Percentiles rank a stretch among this genome's conserved stretches.
These are phyloP conservation scores for Casuarius casuarius DNA, from an alignment of 2,113 vertebrate species.

Conservation along the genomic window DNA sequence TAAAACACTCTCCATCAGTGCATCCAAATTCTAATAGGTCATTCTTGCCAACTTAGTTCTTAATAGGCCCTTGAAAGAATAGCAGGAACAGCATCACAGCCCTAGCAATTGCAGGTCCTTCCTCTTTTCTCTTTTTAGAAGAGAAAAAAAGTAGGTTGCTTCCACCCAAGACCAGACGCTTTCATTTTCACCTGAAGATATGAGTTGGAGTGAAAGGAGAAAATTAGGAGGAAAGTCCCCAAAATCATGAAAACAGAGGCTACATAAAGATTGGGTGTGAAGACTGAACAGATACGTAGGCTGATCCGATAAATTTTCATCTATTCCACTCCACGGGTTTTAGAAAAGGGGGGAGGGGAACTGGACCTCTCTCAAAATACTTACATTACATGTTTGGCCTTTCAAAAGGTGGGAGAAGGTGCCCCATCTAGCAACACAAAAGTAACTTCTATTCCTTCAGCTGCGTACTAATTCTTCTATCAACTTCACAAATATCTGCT, in stretches of 20 bases:
- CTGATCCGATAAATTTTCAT: neutral
- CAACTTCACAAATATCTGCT: neutral
- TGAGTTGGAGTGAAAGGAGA: neutral
- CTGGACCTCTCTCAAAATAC: neutral
- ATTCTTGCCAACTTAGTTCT: neutral
- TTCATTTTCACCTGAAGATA: neutral
- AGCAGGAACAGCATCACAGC: neutral
- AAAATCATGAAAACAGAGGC: neutral
- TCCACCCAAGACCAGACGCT: neutral
- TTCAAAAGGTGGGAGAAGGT: no score
- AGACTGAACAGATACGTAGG: neutral
- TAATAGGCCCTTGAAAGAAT: neutral
- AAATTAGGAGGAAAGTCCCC: neutral
- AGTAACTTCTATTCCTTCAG: neutral
- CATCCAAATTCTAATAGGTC: neutral
- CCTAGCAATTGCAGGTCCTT: neutral
- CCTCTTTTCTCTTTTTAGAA: neutral
- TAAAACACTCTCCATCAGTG: neutral
- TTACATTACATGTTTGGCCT: no score
- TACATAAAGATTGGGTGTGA: neutral
- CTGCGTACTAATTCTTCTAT: neutral
- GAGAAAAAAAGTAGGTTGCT: no score
- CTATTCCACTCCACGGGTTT: neutral
- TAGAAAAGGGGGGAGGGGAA: neutral
- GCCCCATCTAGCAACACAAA: neutral